Evolutionary conservation across 1,140 invertebrate species (phyloP).

Genomic region (Drosophila cardini): DNA sequence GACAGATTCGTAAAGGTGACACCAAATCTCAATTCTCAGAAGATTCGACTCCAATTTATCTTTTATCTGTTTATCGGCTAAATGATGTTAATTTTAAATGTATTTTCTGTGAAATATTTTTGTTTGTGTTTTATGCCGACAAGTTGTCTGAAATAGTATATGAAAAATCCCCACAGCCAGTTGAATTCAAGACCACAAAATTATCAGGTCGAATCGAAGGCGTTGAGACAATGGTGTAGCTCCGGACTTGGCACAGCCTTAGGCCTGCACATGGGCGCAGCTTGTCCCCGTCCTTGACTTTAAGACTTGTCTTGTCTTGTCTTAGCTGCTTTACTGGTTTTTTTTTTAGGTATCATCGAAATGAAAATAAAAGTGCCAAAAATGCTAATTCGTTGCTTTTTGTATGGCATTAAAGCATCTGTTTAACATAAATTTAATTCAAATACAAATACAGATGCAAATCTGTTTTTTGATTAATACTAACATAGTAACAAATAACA

Average conservation of each 20-base stretch:
- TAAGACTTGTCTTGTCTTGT: conserved; percentile 53
- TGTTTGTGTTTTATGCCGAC: conserved; percentile 20
- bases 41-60: conserved; percentile 4
- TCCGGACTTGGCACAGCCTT: conserved; percentile 65
- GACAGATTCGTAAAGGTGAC: not conserved
- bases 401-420: conserved; percentile 48
- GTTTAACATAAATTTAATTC: conserved; percentile 71
- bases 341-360: not conserved
- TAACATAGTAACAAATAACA: conserved; percentile 43
- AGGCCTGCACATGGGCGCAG: conserved; percentile 61
- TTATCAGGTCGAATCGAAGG: conserved; percentile 26
- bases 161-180: conserved; percentile 39
- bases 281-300: conserved; percentile 71
- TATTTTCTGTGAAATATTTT: conserved; percentile 23
- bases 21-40: not conserved
- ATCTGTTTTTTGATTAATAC: conserved; percentile 40
- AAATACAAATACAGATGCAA: not conserved
- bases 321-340: conserved; percentile 40
- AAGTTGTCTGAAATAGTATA: conserved; percentile 39
- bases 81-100: conserved; percentile 15
- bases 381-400: conserved; percentile 55
- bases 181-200: conserved; percentile 52
- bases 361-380: conserved; percentile 77
- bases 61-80: conserved; percentile 16
- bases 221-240: conserved; percentile 63